Percentiles rank a stretch among this genome's conserved stretches.
Conservation (phyloP, 2,888 invertebrate species). For the Amiota communis region DNA sequence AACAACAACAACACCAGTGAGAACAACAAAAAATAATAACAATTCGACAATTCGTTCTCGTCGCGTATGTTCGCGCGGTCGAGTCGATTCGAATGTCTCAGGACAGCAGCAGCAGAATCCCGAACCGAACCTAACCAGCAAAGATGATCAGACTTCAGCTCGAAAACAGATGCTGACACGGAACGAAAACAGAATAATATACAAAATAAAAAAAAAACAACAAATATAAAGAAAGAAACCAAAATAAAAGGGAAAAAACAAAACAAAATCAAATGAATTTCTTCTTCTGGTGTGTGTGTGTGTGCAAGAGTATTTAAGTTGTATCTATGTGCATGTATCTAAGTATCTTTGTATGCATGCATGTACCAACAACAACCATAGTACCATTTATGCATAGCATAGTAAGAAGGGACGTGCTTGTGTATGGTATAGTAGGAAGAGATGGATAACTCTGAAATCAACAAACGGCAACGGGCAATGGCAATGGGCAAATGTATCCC, state of each 20-base stretch:
- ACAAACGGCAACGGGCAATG: constrained; percentile 9
- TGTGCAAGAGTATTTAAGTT: not conserved
- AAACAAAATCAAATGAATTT: constrained; percentile 17
- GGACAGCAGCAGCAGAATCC: not conserved
- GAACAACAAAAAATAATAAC: too few species aligned
- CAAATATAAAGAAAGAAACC: not conserved
- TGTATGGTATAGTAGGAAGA: too few species aligned
- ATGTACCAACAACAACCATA: constrained; percentile 1
- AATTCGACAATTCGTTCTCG: too few species aligned
- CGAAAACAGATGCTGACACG: constrained; percentile 26
- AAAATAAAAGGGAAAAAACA: not conserved
- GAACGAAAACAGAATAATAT: constrained; percentile 8
- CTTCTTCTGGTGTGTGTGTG: not conserved
- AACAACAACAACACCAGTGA: not conserved
- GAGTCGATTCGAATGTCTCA: not conserved
- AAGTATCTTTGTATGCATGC: not conserved
- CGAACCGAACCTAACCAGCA: not conserved
- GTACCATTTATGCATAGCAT: not conserved
- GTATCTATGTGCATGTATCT: too few species aligned
- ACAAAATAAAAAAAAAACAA: constrained; percentile 5
- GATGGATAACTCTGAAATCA: too few species aligned
- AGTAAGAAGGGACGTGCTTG: too few species aligned
- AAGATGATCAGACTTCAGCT: constrained; percentile 9
- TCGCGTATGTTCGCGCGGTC: not conserved
- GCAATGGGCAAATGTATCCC: constrained; percentile 5